These are phyloP conservation scores for Sternarchorhynchus goeldii DNA, from an alignment of 2,797 vertebrate species.

Conservation along the genomic window DNA sequence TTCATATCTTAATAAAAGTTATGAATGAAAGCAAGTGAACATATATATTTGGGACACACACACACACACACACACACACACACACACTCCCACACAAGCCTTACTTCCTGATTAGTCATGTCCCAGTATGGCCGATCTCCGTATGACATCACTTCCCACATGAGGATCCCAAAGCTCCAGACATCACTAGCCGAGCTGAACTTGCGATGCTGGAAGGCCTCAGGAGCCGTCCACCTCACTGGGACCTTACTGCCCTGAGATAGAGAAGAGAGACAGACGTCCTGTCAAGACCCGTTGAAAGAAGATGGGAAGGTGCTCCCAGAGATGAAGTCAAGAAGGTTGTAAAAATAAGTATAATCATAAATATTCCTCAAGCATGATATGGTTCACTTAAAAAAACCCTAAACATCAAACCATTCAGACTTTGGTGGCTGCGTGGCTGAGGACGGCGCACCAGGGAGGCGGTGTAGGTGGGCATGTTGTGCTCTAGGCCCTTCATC, in stretches of 20 bases:
- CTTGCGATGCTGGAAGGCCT: constrained; percentile 83
- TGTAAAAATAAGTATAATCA: not conserved
- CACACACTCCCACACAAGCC: constrained; percentile 18
- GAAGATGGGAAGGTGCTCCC: not conserved
- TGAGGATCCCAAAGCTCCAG: constrained; percentile 82
- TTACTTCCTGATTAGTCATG: constrained; percentile 84
- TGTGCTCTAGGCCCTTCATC: constrained; percentile 85
- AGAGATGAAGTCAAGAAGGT: not conserved
- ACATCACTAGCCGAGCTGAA: constrained; percentile 81
- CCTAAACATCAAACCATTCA: too few species aligned
- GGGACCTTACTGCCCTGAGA: constrained; percentile 81
- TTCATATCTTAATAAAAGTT: too few species aligned
- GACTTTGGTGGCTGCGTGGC: too few species aligned
- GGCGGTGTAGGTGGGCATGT: constrained; percentile 81
- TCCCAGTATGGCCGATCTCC: constrained; percentile 84
- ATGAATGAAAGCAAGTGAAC: too few species aligned
- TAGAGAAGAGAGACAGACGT: constrained; percentile 20
- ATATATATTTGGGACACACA: not conserved
- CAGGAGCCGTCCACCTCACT: constrained; percentile 80
- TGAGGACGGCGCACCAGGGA: constrained; percentile 70
- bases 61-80: not conserved
- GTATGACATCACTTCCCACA: constrained; percentile 86
- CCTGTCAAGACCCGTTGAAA: not conserved
- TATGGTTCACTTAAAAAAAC: too few species aligned
- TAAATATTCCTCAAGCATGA: too few species aligned